Evolutionary conservation across 1,140 invertebrate genomes (phyloP), one percentile per base, ranked within the genome.

Genomic region (Anastatus disparis): DNA sequence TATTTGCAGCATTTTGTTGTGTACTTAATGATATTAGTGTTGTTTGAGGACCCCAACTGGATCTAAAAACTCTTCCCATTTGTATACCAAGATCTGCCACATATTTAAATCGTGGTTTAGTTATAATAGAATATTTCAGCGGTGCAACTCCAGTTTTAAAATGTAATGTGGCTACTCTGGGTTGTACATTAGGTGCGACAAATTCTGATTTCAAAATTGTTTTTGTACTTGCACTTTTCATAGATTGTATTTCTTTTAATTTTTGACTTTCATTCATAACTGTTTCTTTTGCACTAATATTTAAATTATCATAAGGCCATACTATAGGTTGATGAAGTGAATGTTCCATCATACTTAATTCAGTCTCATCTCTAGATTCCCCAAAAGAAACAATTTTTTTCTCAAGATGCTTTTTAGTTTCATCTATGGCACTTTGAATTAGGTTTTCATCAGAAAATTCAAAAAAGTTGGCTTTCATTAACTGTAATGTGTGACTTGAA

Each of bases 381-480:
- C n/a, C n/a, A n/a, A n/a, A n/a, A n/a, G n/a, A n/a, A n/a, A n/a
- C n/a, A n/a, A n/a, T n/a, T n/a, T 61, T 61, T 12, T 27, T 44
- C 8, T 17, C 1, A 26, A 17, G 20, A 3, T 8, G 1, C 17
- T 48, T 1, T 20, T 40, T 31, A 17, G 22, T 55, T 46, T 61
- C n/a, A 17, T 61, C 13, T 3, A 53, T 1, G 17, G 2, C 13
- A 59, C 55, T 55, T 17, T 59, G 15, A 40, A 20, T 26, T 22
- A 40, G 7, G 27, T 56, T 46, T 22, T 53, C 26, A 2, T 62
- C 10, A 9, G 9, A 10, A 90, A 69, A 81, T 17, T 84, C 82
- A 78, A 92, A 92, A 76, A 96, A 90, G 2, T 93, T 94, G 0
- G 93, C 93, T 81, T 96, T 96, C 94, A 95, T 95, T 7, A 94